Base-by-base conservation (phyloP, 2,888 invertebrate genomes). In the Drosophila nr. perissopoda region DNA sequence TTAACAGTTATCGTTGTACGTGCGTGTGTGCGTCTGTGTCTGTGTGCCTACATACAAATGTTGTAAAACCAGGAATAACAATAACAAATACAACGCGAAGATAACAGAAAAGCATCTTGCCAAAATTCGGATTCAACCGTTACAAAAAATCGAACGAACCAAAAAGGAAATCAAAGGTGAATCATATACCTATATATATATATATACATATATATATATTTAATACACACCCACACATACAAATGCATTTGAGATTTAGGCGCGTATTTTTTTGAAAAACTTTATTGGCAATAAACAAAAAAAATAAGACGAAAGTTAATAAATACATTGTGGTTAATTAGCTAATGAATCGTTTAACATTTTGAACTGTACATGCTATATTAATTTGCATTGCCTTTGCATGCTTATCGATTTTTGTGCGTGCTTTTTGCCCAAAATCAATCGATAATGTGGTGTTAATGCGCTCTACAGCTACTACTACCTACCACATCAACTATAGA, bases 371-470 rank as follows among this genome's bases (percentile, higher is more conserved):
- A 82, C 73, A 81, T 27, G 13, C 16, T 25, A 46, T 29, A 56
- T 79, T 82, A 73, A 67, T 77, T 76, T 60, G 63, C 71, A 72
- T 74, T 73, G 72, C 52, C 79, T 76, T 60, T 70, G 81, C 64
- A 62, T 76, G 88, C 60, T 73, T 87, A 88, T 89, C 63, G 86
- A 88, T 86, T 87, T 89, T 82, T 79, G 79, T 88, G 76, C 64
- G 74, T 82, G 77, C 74, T 57, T 84, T 84, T 80, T 73, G 71
- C 71, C 77, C 74, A 88, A 91, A 91, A 91, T 91, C 91, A 91
- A 91, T 91, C 91, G 89, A 91, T 91, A 91, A 89, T 90, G 89
- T 90, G 90, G 91, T 89, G 90, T 91, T 90, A 89, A 90, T 80
- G 81, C 85, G 88, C 62, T 66, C 65, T 66, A 63, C 74, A 68